These are phyloP conservation scores for Ectropis grisescens DNA, from an alignment of 1,140 invertebrate genomes.

Conservation along the genomic window DNA sequence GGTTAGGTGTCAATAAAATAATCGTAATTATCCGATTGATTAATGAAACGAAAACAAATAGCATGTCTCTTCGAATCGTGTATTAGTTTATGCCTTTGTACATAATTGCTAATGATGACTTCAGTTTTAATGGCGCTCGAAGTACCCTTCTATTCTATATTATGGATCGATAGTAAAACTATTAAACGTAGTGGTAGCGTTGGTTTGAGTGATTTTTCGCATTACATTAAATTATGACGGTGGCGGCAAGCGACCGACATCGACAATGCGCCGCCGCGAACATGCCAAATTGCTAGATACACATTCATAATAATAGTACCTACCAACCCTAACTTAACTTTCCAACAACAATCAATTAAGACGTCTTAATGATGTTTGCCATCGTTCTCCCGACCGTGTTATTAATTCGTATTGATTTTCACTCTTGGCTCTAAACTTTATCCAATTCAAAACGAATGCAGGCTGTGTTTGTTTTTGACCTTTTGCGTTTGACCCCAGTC, in stretches of 20 bases:
- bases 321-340: no score
- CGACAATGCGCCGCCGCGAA: conserved; percentile 32
- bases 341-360: conserved; percentile 3
- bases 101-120: conserved; percentile 47
- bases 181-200: conserved; percentile 43
- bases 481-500: no score
- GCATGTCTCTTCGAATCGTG: conserved; percentile 49
- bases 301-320: conserved; percentile 20
- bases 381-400: no score
- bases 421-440: no score
- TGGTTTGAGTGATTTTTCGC: conserved; percentile 55
- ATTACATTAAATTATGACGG: conserved; percentile 44
- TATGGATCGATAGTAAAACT: conserved; percentile 64
- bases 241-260: conserved; percentile 10
- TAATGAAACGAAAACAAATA: conserved; percentile 11
- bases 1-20: background rate
- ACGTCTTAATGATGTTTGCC: no score
- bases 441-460: no score
- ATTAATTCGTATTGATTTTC: no score
- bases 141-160: conserved; percentile 58
- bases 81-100: conserved; percentile 45
- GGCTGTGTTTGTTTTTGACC: no score
- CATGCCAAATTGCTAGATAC: conserved; percentile 16
- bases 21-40: no score
- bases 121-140: conserved; percentile 44